These are phyloP conservation scores for Rutilus rutilus DNA, from an alignment of 2,113 vertebrate genomes.

Conservation along the genomic window DNA sequence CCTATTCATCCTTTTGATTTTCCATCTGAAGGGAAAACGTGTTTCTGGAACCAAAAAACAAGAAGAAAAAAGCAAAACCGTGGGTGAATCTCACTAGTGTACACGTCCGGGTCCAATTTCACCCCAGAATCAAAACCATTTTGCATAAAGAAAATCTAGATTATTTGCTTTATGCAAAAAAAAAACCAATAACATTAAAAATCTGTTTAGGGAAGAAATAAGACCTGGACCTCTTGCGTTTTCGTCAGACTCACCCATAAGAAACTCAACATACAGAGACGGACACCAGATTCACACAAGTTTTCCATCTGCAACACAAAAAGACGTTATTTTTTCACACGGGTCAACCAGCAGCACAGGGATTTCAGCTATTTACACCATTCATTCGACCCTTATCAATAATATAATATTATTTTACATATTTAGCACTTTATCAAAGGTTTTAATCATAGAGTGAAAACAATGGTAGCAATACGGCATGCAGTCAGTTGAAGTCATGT, in stretches of 20 bases:
- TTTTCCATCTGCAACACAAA: slow-evolving; percentile 22
- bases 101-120: neutral
- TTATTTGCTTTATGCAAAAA: neutral
- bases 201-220: neutral
- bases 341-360: slow-evolving; percentile 55
- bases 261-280: slow-evolving; percentile 37
- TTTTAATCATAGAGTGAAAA: slow-evolving; percentile 49
- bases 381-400: slow-evolving; percentile 36
- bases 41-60: neutral
- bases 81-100: neutral
- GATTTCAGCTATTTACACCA: slow-evolving; percentile 49
- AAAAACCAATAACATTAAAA: no score
- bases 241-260: neutral
- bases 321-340: slow-evolving; percentile 45
- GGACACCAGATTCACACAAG: slow-evolving; percentile 33
- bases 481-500: slow-evolving; percentile 48
- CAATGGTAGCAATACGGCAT: slow-evolving; percentile 45
- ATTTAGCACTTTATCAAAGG: slow-evolving; percentile 56
- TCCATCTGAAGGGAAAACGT: slow-evolving; percentile 28
- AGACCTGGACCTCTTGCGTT: neutral
- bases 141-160: neutral
- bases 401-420: slow-evolving; percentile 54
- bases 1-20: slow-evolving; percentile 27
- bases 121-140: neutral
- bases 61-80: slow-evolving; percentile 13